These are phyloP conservation scores for Tetramorium parvispinum DNA, from an alignment of 1,140 invertebrate genomes.

Conservation along the genomic window DNA sequence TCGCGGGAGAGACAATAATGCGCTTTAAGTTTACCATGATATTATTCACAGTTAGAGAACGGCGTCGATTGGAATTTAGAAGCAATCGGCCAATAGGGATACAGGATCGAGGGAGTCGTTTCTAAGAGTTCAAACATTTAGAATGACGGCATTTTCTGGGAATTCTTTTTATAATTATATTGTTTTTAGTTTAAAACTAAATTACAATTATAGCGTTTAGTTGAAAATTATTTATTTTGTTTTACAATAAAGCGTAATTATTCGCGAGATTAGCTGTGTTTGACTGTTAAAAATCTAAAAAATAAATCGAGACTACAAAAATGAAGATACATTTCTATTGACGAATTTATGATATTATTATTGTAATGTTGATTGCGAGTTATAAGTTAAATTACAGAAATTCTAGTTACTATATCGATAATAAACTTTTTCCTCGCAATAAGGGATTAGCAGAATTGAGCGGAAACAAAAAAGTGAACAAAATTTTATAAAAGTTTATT, in stretches of 20 bases:
- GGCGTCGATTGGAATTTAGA: constrained; percentile 40
- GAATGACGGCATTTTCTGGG: background rate
- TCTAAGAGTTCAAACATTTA: background rate
- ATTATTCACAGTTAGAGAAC: constrained; percentile 44
- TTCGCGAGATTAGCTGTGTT: background rate
- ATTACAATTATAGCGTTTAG: background rate
- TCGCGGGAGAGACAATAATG: constrained; percentile 28
- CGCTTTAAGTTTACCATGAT: constrained; percentile 45
- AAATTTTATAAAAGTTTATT: constrained; percentile 6
- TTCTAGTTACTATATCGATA: background rate
- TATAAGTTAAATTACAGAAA: background rate
- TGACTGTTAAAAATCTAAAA: background rate
- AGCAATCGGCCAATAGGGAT: constrained; percentile 32
- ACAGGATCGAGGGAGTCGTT: background rate
- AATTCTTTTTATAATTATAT: too few relatives aligned
- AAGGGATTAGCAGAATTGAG: background rate
- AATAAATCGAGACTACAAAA: background rate
- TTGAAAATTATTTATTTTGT: background rate
- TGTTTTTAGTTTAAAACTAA: too few relatives aligned
- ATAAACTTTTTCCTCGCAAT: background rate
- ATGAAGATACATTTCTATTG: background rate
- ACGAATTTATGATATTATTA: background rate
- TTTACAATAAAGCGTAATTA: background rate
- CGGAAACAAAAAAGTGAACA: background rate
- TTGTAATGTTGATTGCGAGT: background rate